These are phyloP conservation scores for Ostrea edulis DNA, from an alignment of 1,140 invertebrate genomes.

Conservation along the genomic window DNA sequence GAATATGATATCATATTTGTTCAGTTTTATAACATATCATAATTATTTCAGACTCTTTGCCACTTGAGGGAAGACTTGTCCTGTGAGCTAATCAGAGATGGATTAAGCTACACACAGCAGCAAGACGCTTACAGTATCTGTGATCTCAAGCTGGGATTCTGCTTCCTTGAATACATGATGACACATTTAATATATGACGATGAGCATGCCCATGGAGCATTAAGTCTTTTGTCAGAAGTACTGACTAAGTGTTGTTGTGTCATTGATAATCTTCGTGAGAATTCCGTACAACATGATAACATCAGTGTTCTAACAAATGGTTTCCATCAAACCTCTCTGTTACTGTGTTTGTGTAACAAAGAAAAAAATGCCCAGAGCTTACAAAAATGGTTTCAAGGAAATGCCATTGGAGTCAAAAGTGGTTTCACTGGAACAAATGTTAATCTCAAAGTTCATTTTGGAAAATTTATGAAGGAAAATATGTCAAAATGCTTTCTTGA, in stretches of 20 bases:
- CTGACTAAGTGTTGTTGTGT: neutral
- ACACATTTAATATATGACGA: neutral
- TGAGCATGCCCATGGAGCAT: neutral
- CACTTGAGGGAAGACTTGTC: neutral
- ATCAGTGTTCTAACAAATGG: neutral
- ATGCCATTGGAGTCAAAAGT: neutral
- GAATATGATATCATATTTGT: too few species aligned
- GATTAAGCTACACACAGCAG: neutral
- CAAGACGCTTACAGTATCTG: neutral
- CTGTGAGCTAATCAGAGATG: neutral
- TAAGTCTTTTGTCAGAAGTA: neutral
- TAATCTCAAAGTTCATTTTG: neutral
- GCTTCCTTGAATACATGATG: neutral
- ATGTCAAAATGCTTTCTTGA: neutral
- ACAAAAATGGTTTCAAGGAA: slow-evolving; percentile 12
- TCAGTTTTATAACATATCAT: too few species aligned
- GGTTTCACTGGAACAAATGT: neutral
- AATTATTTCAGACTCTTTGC: neutral
- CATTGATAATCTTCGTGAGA: neutral
- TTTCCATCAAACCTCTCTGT: slow-evolving; percentile 2
- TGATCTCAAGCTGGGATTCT: slow-evolving; percentile 3
- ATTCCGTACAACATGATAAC: neutral
- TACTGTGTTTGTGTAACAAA: slow-evolving; percentile 14
- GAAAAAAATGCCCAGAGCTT: neutral
- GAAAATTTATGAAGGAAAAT: neutral